These are phyloP conservation scores for Homalodisca vitripennis DNA, from an alignment of 1,140 invertebrate species.

Conservation along the genomic window DNA sequence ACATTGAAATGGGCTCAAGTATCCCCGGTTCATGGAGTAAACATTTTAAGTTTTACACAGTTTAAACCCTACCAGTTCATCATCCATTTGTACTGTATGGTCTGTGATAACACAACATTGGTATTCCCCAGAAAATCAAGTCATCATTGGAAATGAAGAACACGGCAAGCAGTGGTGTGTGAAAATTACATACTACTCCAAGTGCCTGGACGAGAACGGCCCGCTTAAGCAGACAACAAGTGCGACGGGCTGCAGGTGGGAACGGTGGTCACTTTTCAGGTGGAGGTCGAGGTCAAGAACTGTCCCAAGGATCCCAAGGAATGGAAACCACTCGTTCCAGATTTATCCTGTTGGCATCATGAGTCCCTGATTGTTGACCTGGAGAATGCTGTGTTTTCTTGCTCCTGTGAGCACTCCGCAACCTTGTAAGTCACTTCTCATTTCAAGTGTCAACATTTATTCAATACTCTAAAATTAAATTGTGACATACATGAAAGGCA, in stretches of 20 bases:
- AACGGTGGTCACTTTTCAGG: slow-evolving; percentile 46
- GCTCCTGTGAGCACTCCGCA: slow-evolving; percentile 75
- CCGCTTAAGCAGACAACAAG: slow-evolving; percentile 69
- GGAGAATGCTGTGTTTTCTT: slow-evolving; percentile 88
- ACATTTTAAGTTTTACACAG: background rate
- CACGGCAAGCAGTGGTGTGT: slow-evolving; percentile 80
- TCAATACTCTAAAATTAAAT: too few relatives aligned
- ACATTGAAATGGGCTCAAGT: too few relatives aligned
- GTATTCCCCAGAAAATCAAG: slow-evolving; percentile 77
- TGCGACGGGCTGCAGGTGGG: slow-evolving; percentile 78
- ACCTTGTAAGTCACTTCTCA: slow-evolving; percentile 49
- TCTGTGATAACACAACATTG: too few relatives aligned
- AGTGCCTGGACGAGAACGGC: slow-evolving; percentile 66
- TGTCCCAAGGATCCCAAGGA: slow-evolving; percentile 72
- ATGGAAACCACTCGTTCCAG: slow-evolving; percentile 76
- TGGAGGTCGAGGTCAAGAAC: slow-evolving; percentile 67
- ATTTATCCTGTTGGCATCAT: slow-evolving; percentile 92
- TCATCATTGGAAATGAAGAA: slow-evolving; percentile 92
- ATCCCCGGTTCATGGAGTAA: too few relatives aligned
- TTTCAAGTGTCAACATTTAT: too few relatives aligned
- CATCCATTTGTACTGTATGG: too few relatives aligned
- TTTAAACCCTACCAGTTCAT: too few relatives aligned
- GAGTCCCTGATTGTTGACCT: slow-evolving; percentile 83
- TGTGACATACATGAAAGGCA: too few relatives aligned
- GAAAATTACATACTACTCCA: slow-evolving; percentile 85